Evolutionary conservation across 2,797 vertebrate species (phyloP), one percentile per base, ranked within the genome.

Genomic region (Cetoscarus ocellatus): DNA sequence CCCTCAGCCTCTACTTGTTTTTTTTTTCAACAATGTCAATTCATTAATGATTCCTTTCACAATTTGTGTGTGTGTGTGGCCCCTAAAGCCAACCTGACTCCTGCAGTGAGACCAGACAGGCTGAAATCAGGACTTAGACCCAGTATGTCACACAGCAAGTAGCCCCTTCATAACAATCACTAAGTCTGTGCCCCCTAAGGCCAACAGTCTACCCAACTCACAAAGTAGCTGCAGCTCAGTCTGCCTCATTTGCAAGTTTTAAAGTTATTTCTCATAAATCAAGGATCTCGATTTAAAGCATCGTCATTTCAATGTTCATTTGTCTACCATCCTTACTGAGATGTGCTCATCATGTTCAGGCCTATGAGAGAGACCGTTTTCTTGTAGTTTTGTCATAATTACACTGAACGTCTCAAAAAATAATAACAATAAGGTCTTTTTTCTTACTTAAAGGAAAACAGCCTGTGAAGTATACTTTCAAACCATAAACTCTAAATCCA

Each of bases 41-140:
- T 93, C 87, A 92, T 92, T 93, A 90, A 88, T 92, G 80, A 91
- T 77, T 86, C 80, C 80, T 93, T 93, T 93, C 82, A 91, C 80
- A 82, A 69, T 48, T 44, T 91, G 92, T 94, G 94, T 95, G 94
- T 89, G 96, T 97, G 96, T 97, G 96, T 93, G 96, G 95, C 95
- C 96, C 93, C 86, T 88, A 91, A 93, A 93, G 91, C 87, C 84
- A 85, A 82, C 76, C 77, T 87, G 79, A 71, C 83, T 86, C 92
- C 90, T 90, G 87, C 73, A 81, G 90, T 71, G 89, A 87, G 75
- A 77, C 78, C 77, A 89, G 90, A 88, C 89, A 79, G 70, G 80
- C 87, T 90, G 86, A 86, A 86, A 85, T 66, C 81, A 86, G 86
- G 86, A 91, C 78, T 89, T 86, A 87, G 81, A 81, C 76, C 72